Percentiles rank a stretch among this genome's conserved stretches.
phyloP scores from a whole-genome alignment of 2,797 vertebrate species.

The Leuciscus waleckii region DNA sequence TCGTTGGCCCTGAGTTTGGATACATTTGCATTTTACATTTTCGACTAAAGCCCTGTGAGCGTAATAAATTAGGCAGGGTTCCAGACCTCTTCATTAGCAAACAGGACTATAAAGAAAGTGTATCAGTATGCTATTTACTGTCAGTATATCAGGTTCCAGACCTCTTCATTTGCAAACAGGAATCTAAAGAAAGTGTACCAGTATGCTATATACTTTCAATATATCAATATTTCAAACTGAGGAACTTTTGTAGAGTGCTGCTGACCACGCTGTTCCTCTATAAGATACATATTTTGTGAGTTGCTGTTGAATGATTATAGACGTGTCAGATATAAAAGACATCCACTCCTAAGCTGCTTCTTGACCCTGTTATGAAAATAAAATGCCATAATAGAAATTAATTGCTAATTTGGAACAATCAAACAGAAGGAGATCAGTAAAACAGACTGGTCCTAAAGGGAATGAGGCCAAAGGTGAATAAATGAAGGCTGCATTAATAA shows the following conservation, averaged over 20 bases:
- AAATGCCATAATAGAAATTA: conserved; percentile 26
- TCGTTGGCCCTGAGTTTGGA: conserved; percentile 24
- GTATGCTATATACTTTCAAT: too few species aligned
- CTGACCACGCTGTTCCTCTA: neutral
- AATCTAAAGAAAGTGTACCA: too few species aligned
- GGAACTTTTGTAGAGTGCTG: neutral
- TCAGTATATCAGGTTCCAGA: too few species aligned
- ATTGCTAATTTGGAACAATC: conserved; percentile 17
- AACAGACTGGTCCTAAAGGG: conserved; percentile 12
- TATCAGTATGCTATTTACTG: neutral
- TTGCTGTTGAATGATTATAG: conserved; percentile 22
- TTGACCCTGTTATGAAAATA: conserved; percentile 13
- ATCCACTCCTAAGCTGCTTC: neutral
- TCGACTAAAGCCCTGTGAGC: conserved; percentile 16
- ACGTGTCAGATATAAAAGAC: conserved; percentile 15
- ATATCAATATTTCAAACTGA: neutral
- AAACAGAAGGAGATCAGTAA: conserved; percentile 10
- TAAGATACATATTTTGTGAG: conserved; percentile 1
- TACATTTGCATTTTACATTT: conserved; percentile 37
- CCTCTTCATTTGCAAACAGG: too few species aligned
- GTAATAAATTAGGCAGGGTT: conserved; percentile 23
- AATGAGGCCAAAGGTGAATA: conserved; percentile 26
- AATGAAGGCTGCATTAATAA: neutral
- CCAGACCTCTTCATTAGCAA: conserved; percentile 31
- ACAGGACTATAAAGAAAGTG: conserved; percentile 4